Evolutionary conservation across 2,797 vertebrate species (phyloP).

Genomic region (Notoglanidium macrostoma): DNA sequence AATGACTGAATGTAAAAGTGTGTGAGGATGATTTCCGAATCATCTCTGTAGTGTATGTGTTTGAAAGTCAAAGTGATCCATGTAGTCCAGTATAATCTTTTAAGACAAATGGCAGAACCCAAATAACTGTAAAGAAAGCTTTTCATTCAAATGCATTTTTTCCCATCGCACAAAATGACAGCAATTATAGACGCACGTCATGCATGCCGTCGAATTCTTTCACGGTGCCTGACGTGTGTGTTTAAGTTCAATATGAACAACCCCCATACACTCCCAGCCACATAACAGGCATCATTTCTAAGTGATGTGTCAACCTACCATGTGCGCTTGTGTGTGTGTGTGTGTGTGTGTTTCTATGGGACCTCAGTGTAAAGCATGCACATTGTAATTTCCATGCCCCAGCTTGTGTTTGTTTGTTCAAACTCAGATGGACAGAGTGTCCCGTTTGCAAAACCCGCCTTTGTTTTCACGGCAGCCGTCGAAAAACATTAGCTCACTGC

Average conservation of each 20-base stretch:
- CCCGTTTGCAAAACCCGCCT: slow-evolving; percentile 28
- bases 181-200: slow-evolving; percentile 45
- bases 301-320: slow-evolving; percentile 41
- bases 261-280: slow-evolving; percentile 27
- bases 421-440: slow-evolving; percentile 4
- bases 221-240: slow-evolving; percentile 29
- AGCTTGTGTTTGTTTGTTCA: slow-evolving; percentile 24
- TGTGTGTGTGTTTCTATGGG: slow-evolving; percentile 9
- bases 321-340: slow-evolving; percentile 9
- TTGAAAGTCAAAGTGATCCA: neutral
- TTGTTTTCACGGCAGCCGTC: slow-evolving; percentile 12
- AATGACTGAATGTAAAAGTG: neutral
- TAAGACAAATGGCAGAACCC: slow-evolving; percentile 15
- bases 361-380: slow-evolving; percentile 24
- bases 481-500: slow-evolving; percentile 52
- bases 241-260: slow-evolving; percentile 23
- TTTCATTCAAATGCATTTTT: slow-evolving; percentile 15
- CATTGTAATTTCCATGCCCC: slow-evolving; percentile 42
- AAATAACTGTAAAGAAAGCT: neutral
- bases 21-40: neutral
- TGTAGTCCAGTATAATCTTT: neutral
- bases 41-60: neutral
- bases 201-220: neutral
- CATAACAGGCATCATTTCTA: slow-evolving; percentile 44
- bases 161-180: slow-evolving; percentile 49